Evolutionary conservation across 1,140 invertebrate genomes (phyloP).

Genomic region (Lamellibrachia luymesi): DNA sequence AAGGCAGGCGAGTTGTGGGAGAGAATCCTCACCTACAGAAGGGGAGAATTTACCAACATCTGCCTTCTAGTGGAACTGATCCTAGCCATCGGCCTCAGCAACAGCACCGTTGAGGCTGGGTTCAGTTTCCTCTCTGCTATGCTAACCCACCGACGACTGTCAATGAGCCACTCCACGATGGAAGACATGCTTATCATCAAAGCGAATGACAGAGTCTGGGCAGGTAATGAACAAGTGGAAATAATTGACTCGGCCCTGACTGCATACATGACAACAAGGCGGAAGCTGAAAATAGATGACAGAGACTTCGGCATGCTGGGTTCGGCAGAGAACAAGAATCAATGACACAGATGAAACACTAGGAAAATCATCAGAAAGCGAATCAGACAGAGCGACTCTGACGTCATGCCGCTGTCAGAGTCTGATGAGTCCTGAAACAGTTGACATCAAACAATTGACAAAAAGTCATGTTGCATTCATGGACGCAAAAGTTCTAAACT

Average conservation of each 20-base stretch:
- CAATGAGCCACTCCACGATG: background rate
- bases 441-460: background rate
- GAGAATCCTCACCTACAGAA: background rate
- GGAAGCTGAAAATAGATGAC: background rate
- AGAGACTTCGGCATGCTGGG: background rate
- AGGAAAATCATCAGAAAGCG: background rate
- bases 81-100: slow-evolving; percentile 13
- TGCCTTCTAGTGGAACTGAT: slow-evolving; percentile 18
- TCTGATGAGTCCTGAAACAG: background rate
- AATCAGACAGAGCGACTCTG: background rate
- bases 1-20: background rate
- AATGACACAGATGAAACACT: background rate
- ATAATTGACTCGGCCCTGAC: background rate
- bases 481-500: background rate
- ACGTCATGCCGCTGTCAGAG: too few relatives aligned
- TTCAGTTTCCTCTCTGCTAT: slow-evolving; percentile 11
- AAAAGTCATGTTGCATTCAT: background rate
- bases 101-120: slow-evolving; percentile 17
- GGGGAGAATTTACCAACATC: slow-evolving; percentile 17
- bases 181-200: background rate
- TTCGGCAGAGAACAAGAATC: background rate
- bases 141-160: background rate
- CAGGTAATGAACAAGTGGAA: background rate
- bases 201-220: background rate
- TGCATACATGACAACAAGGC: background rate